A percentile compares a stretch with the other conserved stretches of the same genome.
Evolutionary conservation across 2,113 vertebrate genomes (phyloP).

Genomic region (Myrmecobius fasciatus): DNA sequence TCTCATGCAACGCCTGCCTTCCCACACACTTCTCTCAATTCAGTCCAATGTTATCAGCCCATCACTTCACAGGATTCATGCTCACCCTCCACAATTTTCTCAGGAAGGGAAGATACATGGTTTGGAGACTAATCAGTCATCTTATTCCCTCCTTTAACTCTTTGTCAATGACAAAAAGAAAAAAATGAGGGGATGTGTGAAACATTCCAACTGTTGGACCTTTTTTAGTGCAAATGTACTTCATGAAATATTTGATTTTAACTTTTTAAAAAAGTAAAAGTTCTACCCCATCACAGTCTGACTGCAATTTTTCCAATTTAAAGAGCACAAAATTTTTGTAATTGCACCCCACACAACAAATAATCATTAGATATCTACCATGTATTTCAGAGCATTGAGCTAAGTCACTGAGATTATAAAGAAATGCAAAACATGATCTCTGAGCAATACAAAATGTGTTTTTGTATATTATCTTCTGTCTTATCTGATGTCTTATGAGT

Average conservation of each 20-base stretch:
- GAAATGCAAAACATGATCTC: neutral
- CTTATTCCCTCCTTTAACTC: neutral
- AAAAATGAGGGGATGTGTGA: neutral
- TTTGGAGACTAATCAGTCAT: neutral
- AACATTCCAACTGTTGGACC: neutral
- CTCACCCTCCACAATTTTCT: neutral
- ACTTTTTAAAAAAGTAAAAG: neutral
- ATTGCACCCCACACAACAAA: neutral
- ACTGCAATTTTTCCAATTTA: neutral
- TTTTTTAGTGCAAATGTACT: neutral
- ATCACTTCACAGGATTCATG: neutral
- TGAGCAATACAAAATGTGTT: rapidly evolving
- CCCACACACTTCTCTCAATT: conserved; percentile 33
- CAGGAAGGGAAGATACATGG: neutral
- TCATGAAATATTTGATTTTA: neutral
- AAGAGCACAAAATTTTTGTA: neutral
- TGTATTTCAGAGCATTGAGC: neutral
- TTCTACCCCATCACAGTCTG: neutral
- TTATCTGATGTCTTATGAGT: rapidly evolving
- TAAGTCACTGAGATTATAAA: neutral
- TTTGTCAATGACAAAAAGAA: neutral
- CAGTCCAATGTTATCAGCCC: neutral
- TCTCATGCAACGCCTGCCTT: conserved; percentile 35
- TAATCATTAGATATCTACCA: neutral
- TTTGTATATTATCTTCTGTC: rapidly evolving